Percentiles rank a stretch among this genome's conserved stretches.
phyloP scores from a whole-genome alignment of 2,888 invertebrate genomes.

The Ellobium chinense region DNA sequence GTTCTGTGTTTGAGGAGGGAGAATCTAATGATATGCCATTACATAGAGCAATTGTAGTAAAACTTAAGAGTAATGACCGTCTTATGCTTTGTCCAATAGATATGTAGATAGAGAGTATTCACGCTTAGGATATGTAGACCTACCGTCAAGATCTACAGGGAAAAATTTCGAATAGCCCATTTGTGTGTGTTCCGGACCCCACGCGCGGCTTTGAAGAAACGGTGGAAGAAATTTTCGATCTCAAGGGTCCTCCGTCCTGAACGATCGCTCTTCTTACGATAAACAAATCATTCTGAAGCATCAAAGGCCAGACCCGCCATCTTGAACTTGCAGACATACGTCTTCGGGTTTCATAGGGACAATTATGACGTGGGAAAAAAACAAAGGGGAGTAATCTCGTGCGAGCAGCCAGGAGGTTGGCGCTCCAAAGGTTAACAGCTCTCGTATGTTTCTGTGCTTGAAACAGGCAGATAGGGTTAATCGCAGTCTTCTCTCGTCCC shows the following conservation, averaged over 20 bases:
- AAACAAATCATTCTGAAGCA: constrained; percentile 19
- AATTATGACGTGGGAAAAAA: constrained; percentile 30
- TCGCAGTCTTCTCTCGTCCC: neutral
- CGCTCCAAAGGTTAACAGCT: constrained; percentile 28
- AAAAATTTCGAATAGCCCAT: too few species aligned
- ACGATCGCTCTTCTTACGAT: constrained; percentile 5
- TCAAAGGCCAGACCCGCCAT: constrained; percentile 30
- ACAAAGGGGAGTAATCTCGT: constrained; percentile 27
- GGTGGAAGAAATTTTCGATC: neutral
- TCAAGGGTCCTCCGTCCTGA: neutral
- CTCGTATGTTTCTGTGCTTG: constrained; percentile 3
- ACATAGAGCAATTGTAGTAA: too few species aligned
- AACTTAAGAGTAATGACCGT: too few species aligned
- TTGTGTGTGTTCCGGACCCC: neutral
- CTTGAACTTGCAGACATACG: constrained; percentile 13
- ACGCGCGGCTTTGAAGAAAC: constrained; percentile 20
- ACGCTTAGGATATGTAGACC: too few species aligned
- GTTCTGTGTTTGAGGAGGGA: too few species aligned
- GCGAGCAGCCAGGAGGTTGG: neutral
- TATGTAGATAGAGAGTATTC: too few species aligned
- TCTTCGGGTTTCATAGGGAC: neutral
- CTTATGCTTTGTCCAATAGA: too few species aligned
- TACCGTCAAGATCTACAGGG: too few species aligned
- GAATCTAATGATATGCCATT: too few species aligned
- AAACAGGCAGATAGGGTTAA: neutral